Base-by-base conservation (phyloP, 2,113 vertebrate genomes). In the Bambusicola thoracicus region DNA sequence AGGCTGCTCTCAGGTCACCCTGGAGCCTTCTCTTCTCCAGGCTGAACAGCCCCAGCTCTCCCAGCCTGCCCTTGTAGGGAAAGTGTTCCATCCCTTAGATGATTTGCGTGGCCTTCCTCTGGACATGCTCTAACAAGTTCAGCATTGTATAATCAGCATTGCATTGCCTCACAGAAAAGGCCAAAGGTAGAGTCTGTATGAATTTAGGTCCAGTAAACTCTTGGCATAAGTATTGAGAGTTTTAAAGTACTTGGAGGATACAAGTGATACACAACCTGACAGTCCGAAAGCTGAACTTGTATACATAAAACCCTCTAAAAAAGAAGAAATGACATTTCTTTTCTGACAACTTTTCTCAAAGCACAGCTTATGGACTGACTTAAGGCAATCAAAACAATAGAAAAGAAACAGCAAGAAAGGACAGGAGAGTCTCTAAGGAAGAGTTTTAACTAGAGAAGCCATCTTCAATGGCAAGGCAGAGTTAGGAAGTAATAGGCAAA, bases 141-240 rank as follows among this genome's bases (percentile, higher is more conserved):
- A 53, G 51, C 27, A 29, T 17, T 53, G 51, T 16, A 13, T 10
- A 29, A 46, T 15, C 3, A 66, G 8, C 1, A 3, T 38, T 77
- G 18, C 7, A 6, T 63, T 59, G n/a, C 44, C 89, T 92, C 36
- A 66, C 19, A 63, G 36, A 20, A 73, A 76, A 69, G 21, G 46
- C 1, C 0, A 0, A 0, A 65, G 10, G 14, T 4, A 86, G 77
- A 58, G 76, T 44, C 20, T 9, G 7, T 61, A 21, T 2, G 12
- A 43, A 9, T 86, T 90, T 44, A 56, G 30, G 80, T 32, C 25
- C 36, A 61, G 6, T 14, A 69, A 85, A 18, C 13, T 86, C 48
- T 53, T 27, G 11, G 27, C 15, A 53, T 29, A 58, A 68, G 12
- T 13, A 4, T 74, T 84, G n/a, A 75, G 25, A 78, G 24, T 25